phyloP scores from a whole-genome alignment of 2,797 vertebrate species.

The Pseudocheirus occidentalis region DNA sequence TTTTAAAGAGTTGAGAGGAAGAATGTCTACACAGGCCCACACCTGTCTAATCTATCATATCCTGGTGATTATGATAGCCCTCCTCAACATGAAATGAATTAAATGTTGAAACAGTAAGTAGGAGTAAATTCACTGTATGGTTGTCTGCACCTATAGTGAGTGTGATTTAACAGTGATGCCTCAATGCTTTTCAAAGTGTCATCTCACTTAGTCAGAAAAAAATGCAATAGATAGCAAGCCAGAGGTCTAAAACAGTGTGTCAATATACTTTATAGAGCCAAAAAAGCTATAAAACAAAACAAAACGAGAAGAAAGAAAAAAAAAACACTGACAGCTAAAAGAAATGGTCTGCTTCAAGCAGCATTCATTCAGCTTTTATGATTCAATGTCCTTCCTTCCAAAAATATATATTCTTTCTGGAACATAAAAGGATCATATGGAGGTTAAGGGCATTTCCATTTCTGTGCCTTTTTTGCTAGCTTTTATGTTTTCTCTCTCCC shows the following conservation, averaged over 20 bases:
- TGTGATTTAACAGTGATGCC: constrained; percentile 75
- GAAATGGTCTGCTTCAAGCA: constrained; percentile 62
- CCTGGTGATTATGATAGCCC: not conserved
- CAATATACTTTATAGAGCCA: constrained; percentile 75
- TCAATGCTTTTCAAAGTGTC: constrained; percentile 77
- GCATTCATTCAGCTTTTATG: constrained; percentile 23
- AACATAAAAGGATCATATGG: constrained; percentile 7
- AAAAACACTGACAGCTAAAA: constrained; percentile 72
- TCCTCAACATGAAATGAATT: constrained; percentile 49
- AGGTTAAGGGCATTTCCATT: not conserved
- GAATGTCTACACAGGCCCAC: not conserved
- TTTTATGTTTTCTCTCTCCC: not conserved
- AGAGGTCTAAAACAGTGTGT: constrained; percentile 73
- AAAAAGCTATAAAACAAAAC: constrained; percentile 77
- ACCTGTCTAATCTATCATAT: not conserved
- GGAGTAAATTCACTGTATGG: constrained; percentile 61
- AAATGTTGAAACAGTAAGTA: constrained; percentile 29
- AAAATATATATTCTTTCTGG: constrained; percentile 46
- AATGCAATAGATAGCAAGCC: constrained; percentile 69
- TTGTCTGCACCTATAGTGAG: constrained; percentile 58
- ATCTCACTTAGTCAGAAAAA: constrained; percentile 79
- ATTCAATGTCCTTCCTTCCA: constrained; percentile 33
- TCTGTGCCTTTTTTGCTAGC: not conserved
- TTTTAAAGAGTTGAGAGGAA: not conserved
- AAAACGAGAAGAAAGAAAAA: constrained; percentile 31